Evolutionary conservation across 2,888 invertebrate genomes (phyloP), one percentile per base, ranked within the genome.

Genomic region (Ennomos fuscantarius): DNA sequence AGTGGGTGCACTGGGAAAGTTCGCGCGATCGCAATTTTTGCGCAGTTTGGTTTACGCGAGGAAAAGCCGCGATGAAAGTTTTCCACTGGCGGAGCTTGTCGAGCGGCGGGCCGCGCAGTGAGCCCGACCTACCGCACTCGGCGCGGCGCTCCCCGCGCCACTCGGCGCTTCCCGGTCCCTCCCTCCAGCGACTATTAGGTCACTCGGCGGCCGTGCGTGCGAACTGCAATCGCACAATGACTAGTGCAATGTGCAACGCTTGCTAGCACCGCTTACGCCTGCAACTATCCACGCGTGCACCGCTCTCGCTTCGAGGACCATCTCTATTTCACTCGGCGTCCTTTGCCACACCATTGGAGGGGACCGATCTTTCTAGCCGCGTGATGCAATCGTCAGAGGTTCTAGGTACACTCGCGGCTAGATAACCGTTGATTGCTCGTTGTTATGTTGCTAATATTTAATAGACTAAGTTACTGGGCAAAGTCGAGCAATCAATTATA

Each of bases 231-330:
- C 81, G 84, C 90, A 89, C 89, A 89, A 89, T 88, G 89, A 88
- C 86, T 88, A 86, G 86, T 89, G 90, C 90, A 90, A 85, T 45
- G 52, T 57, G 57, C 57, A 57, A 57, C 42, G 42, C 12, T 42
- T 12, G 9, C 50, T 50, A 50, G 36, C 50, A 50, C 42, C 12
- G 48, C 40, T 48, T 11, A 49, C 47, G 48, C 49, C 46, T 57
- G 44, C 53, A 53, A 52, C 52, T 45, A 50, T 35, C 50, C 50
- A 46, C 90, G 89, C 89, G 89, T 89, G 89, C 89, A 88, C 86
- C 89, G 90, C 91, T 89, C 90, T 91, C 91, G 91, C 91, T 87
- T 89, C 91, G 91, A 92, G 91, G 91, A 92, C 91, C 90, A 92
- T 88, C 91, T 92, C 90, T 91, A 91, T 90, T 91, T 90, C 90